Base-by-base conservation (phyloP, 2,888 invertebrate genomes). In the Gastracanthus pulcherrimus region DNA sequence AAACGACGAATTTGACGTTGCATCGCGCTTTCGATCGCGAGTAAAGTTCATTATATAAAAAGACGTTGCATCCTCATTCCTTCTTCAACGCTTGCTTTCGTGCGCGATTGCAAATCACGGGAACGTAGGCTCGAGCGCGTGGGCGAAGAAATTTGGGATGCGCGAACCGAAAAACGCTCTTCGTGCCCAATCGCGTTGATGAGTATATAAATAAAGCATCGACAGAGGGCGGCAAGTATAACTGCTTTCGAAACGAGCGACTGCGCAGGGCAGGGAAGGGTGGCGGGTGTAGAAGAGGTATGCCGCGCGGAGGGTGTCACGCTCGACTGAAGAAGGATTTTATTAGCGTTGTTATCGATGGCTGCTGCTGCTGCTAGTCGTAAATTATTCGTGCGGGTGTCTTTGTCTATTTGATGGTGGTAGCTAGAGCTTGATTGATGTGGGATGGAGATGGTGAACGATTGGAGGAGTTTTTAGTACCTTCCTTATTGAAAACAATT, bases 1-100 rank as follows among this genome's bases (percentile, higher is more conserved):
- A n/a, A n/a, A n/a, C n/a, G n/a, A n/a, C n/a, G n/a, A n/a, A n/a
- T n/a, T n/a, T n/a, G n/a, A n/a, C n/a, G n/a, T n/a, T n/a, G n/a
- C n/a, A n/a, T n/a, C 41, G n/a, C n/a, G n/a, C n/a, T n/a, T n/a
- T n/a, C n/a, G n/a, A n/a, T n/a, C n/a, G n/a, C n/a, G 64, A 71
- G 55, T 64, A 78, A 78, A 78, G 71, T 55, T 71, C 71, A 66
- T 64, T 71, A 72, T 66, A 71, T 34, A 66, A 51, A 64, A 71
- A 41, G 72, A 31, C 19, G 51, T 23, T 7, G 26, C 34, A 29
- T 34, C 69, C 58, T 76, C 58, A 69, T 75, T 23, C 19, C 9
- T n/a, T 31, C 9, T 1, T 31, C 29, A 13, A 1, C 51, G 36
- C 29, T 29, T 16, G 11, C 34, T 26, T n/a, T n/a, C 67, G 29